phyloP scores from a whole-genome alignment of 2,888 invertebrate genomes.

The Cetonia aurata region DNA sequence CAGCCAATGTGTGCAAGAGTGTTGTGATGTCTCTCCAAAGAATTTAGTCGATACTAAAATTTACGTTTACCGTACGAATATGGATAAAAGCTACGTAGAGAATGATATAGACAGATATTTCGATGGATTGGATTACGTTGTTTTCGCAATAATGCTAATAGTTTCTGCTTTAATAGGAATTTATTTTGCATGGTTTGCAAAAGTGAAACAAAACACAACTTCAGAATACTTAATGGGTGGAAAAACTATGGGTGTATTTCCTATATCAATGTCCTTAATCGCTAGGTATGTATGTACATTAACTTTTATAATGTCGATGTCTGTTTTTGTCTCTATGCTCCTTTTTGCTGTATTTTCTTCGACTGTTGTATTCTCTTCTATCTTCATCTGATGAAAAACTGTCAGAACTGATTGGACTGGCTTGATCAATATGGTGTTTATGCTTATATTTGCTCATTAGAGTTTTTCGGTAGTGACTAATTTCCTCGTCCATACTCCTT shows the following conservation, averaged over 20 bases:
- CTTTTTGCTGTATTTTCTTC: constrained; percentile 41
- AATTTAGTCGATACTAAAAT: constrained; percentile 2
- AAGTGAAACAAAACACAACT: constrained; percentile 77
- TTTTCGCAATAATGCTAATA: constrained; percentile 76
- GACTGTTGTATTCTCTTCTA: constrained; percentile 37
- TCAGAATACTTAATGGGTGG: constrained; percentile 81
- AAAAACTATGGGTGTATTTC: constrained; percentile 82
- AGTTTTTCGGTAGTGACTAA: constrained; percentile 87
- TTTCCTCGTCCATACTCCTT: constrained; percentile 79
- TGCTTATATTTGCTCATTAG: constrained; percentile 71
- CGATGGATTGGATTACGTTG: constrained; percentile 75
- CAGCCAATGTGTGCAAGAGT: constrained; percentile 14
- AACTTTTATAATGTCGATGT: constrained; percentile 38
- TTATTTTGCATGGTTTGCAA: constrained; percentile 79
- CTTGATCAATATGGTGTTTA: constrained; percentile 58
- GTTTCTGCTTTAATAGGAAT: constrained; percentile 77
- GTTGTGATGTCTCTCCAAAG: constrained; percentile 19
- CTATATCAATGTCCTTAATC: constrained; percentile 82
- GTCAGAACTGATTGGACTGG: constrained; percentile 48
- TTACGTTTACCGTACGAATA: constrained; percentile 15
- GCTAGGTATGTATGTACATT: constrained; percentile 72
- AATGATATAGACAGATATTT: constrained; percentile 65
- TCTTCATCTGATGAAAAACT: constrained; percentile 49
- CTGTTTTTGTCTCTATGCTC: constrained; percentile 44
- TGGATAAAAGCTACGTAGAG: constrained; percentile 44